A percentile compares a stretch with the other conserved stretches of the same genome.
These are phyloP conservation scores for Rhinogobio ventralis DNA, from an alignment of 2,797 vertebrate species.

Conservation along the genomic window DNA sequence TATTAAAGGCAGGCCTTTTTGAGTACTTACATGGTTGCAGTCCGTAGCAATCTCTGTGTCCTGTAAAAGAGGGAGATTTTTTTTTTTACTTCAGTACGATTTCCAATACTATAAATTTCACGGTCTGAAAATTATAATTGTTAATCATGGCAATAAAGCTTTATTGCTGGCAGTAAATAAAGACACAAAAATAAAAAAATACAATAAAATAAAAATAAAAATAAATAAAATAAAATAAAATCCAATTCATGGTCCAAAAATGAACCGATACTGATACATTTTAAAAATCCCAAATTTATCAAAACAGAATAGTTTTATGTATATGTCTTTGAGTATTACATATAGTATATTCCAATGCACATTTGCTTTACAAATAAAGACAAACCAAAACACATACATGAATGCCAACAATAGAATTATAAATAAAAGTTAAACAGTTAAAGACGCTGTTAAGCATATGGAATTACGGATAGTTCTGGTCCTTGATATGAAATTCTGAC, in stretches of 20 bases:
- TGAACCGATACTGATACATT: background rate
- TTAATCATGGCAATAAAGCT: background rate
- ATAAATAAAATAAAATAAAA: background rate
- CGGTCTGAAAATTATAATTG: background rate
- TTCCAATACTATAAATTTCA: background rate
- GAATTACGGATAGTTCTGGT: background rate
- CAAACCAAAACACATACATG: background rate
- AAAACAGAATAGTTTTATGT: background rate
- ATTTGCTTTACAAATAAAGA: background rate
- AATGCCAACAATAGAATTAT: background rate
- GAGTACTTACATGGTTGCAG: slow-evolving; percentile 61
- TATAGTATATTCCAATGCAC: background rate
- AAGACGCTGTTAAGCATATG: background rate
- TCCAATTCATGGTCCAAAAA: background rate
- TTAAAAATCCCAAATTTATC: background rate
- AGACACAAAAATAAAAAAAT: background rate
- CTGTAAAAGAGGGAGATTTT: slow-evolving; percentile 38
- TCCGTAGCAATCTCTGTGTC: slow-evolving; percentile 51
- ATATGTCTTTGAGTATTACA: background rate
- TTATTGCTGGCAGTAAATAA: background rate
- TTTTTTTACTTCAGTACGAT: background rate
- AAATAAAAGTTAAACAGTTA: background rate
- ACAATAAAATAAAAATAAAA: background rate
- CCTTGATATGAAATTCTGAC: background rate
- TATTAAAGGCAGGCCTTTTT: background rate